Percentiles rank a stretch among this genome's conserved stretches.
phyloP scores from a whole-genome alignment of 2,113 vertebrate genomes.

The Bagarius yarrelli region DNA sequence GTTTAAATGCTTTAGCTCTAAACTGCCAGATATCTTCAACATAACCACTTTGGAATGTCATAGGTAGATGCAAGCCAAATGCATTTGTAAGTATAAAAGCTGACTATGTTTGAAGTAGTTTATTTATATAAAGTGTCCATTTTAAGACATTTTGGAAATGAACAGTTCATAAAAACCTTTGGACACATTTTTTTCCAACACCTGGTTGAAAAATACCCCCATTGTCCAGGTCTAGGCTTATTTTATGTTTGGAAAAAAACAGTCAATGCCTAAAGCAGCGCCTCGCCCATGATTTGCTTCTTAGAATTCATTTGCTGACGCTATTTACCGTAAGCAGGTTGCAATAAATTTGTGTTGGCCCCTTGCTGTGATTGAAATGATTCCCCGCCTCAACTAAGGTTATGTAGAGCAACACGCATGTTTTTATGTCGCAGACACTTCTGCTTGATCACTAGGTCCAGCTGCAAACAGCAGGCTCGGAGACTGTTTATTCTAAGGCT shows the following conservation, averaged over 20 bases:
- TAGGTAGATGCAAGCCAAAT: background rate
- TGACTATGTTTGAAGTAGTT: background rate
- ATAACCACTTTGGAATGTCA: constrained; percentile 12
- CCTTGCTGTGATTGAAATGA: constrained; percentile 6
- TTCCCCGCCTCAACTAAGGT: constrained; percentile 8
- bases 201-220: constrained; percentile 8
- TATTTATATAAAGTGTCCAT: background rate
- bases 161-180: background rate
- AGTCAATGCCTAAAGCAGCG: background rate
- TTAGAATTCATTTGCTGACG: constrained; percentile 10
- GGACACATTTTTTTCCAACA: background rate
- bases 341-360: constrained; percentile 4
- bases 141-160: background rate
- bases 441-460: constrained; percentile 42
- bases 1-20: constrained; percentile 3
- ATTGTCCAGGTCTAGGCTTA: background rate
- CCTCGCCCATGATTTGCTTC: constrained; percentile 17
- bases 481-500: constrained; percentile 47
- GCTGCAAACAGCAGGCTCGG: constrained; percentile 55
- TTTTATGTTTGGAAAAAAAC: constrained; percentile 17
- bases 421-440: constrained; percentile 32
- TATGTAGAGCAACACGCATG: background rate
- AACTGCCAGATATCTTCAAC: constrained; percentile 4
- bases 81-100: background rate
- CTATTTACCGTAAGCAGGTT: constrained; percentile 30